These are phyloP conservation scores for Athripsodes cinereus DNA, from an alignment of 2,888 invertebrate species.

Conservation along the genomic window DNA sequence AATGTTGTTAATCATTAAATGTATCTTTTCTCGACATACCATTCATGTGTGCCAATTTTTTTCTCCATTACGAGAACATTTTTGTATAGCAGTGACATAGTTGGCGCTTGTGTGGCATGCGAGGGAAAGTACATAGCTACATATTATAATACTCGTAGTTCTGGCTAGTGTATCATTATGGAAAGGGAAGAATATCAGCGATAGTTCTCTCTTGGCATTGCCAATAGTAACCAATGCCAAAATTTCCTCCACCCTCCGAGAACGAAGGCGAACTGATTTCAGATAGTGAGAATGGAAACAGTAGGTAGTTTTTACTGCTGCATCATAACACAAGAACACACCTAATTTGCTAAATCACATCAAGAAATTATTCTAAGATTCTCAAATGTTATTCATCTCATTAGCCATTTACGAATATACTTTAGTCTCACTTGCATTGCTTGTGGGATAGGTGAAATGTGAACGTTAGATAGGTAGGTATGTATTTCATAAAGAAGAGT, in stretches of 20 bases:
- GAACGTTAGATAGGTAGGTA: no score
- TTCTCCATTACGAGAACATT: no score
- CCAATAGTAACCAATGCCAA: neutral
- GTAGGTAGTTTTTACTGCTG: neutral
- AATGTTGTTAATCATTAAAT: no score
- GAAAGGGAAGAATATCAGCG: neutral
- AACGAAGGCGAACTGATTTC: neutral
- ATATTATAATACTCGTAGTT: neutral
- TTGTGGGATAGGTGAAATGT: no score
- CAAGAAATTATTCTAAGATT: neutral
- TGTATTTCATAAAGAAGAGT: no score
- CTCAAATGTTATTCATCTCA: neutral
- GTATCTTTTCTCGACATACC: no score
- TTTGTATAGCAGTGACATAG: neutral
- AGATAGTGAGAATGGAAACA: neutral
- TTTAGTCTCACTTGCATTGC: no score
- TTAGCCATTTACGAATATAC: no score
- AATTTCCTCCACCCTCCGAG: neutral
- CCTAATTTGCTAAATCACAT: neutral
- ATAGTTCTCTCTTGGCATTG: neutral
- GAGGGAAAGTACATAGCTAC: neutral
- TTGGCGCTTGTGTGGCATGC: neutral
- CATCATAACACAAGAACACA: neutral
- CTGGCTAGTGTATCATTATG: neutral
- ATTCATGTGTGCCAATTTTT: no score